Evolutionary conservation across 23 tunicate species (phyloP), one percentile per base, ranked within the genome.

Genomic region (Ciona savignyi): DNA sequence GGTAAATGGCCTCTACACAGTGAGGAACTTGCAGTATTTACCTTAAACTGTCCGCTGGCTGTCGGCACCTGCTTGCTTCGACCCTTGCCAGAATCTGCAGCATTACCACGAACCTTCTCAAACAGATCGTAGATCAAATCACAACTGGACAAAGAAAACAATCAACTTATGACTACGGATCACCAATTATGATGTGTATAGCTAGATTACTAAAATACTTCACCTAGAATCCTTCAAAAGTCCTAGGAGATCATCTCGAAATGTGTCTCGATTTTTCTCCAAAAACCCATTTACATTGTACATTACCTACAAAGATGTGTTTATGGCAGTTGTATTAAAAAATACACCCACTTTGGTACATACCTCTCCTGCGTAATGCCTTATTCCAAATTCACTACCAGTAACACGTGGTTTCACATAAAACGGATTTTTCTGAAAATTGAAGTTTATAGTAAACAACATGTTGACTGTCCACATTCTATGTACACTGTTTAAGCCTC

Each of bases 181-280:
- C n/a, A n/a, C n/a, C n/a, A n/a, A n/a, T n/a, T n/a, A n/a, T n/a
- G n/a, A n/a, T n/a, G n/a, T n/a, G n/a, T n/a, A n/a, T n/a, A n/a
- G n/a, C n/a, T n/a, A n/a, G n/a, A n/a, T n/a, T n/a, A n/a, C n/a
- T n/a, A n/a, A n/a, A n/a, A n/a, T 42, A 42, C 11, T 15, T 42
- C 56, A 42, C 93, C 89, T 86, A 60, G 98, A 93, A 70, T 86
- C 93, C 70, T 86, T 86, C 25, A 93, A 70, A 65, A 93, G 62
- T 9, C 76, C 80, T 2, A 93, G 85, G 1, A 86, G 77, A 82
- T 93, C 98, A 51, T 82, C 93, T 63, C 93, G 67, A 74, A 93
- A 93, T 1, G 98, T 93, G 83, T 93, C 98, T 72, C 98, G 51
- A 60, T 93, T 93, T 48, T 93, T 93, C 49, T 93, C 98, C 48